Conservation (phyloP, 2,113 vertebrate genomes). For the Erythrolamprus reginae region DNA sequence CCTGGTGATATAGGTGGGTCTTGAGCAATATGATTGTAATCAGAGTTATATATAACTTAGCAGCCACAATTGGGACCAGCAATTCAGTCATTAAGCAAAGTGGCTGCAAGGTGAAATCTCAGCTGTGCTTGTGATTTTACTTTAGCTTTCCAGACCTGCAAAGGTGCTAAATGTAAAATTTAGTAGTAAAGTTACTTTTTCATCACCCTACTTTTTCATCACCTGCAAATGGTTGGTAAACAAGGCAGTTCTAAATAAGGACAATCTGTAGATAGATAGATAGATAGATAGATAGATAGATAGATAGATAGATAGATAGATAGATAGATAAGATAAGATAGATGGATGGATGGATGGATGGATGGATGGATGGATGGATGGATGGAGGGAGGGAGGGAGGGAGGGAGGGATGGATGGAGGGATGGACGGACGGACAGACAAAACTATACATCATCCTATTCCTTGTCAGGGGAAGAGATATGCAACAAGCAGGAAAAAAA, state of each 20-base stretch:
- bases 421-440: too few relatives aligned
- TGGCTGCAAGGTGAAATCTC: not conserved
- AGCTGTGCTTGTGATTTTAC: not conserved
- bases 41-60: not conserved
- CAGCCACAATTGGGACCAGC: not conserved
- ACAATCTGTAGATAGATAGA: not conserved
- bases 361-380: too few relatives aligned
- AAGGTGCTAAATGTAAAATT: not conserved
- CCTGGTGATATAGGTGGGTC: too few relatives aligned
- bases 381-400: too few relatives aligned
- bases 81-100: not conserved
- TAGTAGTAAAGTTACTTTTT: not conserved
- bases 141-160: not conserved
- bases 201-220: not conserved
- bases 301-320: too few relatives aligned
- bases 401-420: too few relatives aligned
- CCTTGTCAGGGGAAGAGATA: not conserved
- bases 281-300: too few relatives aligned
- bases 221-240: not conserved
- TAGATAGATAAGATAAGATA: too few relatives aligned
- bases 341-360: too few relatives aligned
- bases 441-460: not conserved
- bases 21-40: too few relatives aligned
- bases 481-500: not conserved
- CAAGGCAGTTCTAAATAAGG: not conserved